Percentiles rank a stretch among this genome's conserved stretches.
These are phyloP conservation scores for Triplophysa siluroides DNA, from an alignment of 2,113 vertebrate species.

Conservation along the genomic window DNA sequence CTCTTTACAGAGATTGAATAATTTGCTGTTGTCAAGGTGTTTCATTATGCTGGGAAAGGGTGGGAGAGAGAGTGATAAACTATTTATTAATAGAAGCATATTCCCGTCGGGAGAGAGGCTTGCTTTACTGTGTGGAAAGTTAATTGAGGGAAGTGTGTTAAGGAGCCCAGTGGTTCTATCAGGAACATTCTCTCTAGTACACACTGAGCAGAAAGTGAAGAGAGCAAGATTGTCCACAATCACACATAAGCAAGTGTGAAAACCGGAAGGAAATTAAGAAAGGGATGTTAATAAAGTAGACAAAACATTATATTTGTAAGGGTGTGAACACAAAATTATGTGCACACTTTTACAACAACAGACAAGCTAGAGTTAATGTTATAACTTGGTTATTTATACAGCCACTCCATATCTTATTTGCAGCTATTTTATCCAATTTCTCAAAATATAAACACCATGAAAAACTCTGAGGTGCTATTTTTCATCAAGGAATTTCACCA, in stretches of 20 bases:
- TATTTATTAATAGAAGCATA: slow-evolving; percentile 61
- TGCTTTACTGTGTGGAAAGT: slow-evolving; percentile 53
- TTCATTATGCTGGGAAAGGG: slow-evolving; percentile 53
- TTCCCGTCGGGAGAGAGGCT: slow-evolving; percentile 47
- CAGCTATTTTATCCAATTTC: too few species aligned
- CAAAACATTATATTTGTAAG: not conserved
- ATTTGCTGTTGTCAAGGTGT: slow-evolving; percentile 63
- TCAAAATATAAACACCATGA: too few species aligned
- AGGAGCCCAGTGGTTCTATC: slow-evolving; percentile 32
- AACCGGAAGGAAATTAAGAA: slow-evolving; percentile 2
- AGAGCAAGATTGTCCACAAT: slow-evolving; percentile 5
- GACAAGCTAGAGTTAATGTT: not conserved
- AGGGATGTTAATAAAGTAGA: slow-evolving; percentile 13
- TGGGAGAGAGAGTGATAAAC: slow-evolving; percentile 54
- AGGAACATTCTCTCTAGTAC: slow-evolving; percentile 28
- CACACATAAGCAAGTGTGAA: slow-evolving; percentile 25
- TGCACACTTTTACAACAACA: not conserved
- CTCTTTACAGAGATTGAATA: slow-evolving; percentile 51
- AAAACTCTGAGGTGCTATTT: too few species aligned
- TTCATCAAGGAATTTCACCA: too few species aligned
- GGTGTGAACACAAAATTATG: not conserved
- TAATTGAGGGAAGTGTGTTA: slow-evolving; percentile 58
- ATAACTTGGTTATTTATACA: not conserved
- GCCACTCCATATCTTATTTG: too few species aligned
- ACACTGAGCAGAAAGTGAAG: slow-evolving; percentile 9